Evolutionary conservation across 1,140 invertebrate species (phyloP).

Genomic region (Drosophila grimshawi): DNA sequence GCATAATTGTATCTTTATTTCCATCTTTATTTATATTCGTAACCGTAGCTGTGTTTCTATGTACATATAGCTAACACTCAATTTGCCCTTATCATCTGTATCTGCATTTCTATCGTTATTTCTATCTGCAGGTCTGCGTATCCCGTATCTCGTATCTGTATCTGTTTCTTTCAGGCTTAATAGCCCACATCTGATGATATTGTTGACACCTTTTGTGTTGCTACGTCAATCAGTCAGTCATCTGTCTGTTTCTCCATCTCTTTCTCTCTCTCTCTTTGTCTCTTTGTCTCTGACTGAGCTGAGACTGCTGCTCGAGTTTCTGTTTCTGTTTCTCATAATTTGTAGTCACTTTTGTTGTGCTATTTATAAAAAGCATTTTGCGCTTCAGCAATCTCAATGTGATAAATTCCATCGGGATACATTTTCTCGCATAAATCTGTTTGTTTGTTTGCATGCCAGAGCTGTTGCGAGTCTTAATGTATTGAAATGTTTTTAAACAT

Average conservation of each 20-base stretch:
- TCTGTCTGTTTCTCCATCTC: constrained; percentile 2
- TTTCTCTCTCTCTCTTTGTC: constrained; percentile 1
- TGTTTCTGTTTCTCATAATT: constrained; percentile 24
- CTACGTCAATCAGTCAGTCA: constrained; percentile 40
- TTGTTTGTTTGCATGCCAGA: neutral
- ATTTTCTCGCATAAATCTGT: neutral
- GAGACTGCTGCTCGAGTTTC: neutral
- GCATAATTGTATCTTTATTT: too few relatives aligned
- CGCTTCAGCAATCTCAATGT: constrained; percentile 36
- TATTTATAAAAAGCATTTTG: constrained; percentile 55
- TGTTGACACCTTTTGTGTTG: constrained; percentile 68
- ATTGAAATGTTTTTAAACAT: constrained; percentile 2
- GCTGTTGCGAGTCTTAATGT: neutral
- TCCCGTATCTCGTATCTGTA: constrained; percentile 2
- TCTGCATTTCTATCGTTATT: constrained; percentile 1
- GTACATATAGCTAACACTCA: neutral
- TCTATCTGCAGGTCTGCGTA: constrained; percentile 2
- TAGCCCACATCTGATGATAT: constrained; percentile 44
- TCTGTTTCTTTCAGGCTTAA: constrained; percentile 30
- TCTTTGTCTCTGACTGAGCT: neutral
- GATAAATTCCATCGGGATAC: constrained; percentile 33
- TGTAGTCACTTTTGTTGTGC: constrained; percentile 42
- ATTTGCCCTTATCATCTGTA: neutral
- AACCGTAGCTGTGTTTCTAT: neutral
- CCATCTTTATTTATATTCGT: constrained; percentile 4